Evolutionary conservation across 2,797 vertebrate genomes (phyloP).

Genomic region (Sitta carolinensis): DNA sequence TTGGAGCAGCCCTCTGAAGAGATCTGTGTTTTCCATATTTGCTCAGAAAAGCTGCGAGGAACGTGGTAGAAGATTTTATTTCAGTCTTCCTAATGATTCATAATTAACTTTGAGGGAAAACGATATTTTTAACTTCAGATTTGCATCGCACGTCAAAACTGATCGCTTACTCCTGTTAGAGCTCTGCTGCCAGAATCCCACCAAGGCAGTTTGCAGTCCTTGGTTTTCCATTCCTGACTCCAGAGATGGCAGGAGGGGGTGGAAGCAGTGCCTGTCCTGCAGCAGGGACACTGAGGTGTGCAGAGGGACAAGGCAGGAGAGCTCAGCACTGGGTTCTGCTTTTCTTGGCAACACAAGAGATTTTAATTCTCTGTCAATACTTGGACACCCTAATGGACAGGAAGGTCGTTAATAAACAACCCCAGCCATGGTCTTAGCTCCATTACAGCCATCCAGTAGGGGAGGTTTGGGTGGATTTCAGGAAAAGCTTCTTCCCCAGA

Average conservation of each 20-base stretch:
- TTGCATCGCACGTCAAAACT: not conserved
- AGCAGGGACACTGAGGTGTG: accelerated
- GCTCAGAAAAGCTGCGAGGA: not conserved
- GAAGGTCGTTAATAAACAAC: not conserved
- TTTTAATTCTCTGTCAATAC: accelerated
- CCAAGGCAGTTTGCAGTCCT: not conserved
- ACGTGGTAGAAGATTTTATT: not conserved
- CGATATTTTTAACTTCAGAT: not conserved
- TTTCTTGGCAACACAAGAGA: accelerated
- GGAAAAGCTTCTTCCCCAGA: too few relatives aligned
- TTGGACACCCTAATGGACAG: not conserved
- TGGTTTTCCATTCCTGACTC: not conserved
- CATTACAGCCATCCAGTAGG: accelerated
- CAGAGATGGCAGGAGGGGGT: accelerated
- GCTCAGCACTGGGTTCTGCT: accelerated
- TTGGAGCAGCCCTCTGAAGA: not conserved
- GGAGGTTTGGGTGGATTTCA: not conserved
- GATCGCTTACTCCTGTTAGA: not conserved
- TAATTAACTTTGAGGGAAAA: slow-evolving; percentile 39
- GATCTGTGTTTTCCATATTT: not conserved
- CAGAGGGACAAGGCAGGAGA: not conserved
- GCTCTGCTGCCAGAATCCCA: not conserved
- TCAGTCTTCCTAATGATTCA: slow-evolving; percentile 44
- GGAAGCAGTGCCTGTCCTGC: not conserved
- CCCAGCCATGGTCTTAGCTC: accelerated